These are phyloP conservation scores for Lithophane semibrunnea DNA, from an alignment of 2,888 invertebrate genomes.

Conservation along the genomic window DNA sequence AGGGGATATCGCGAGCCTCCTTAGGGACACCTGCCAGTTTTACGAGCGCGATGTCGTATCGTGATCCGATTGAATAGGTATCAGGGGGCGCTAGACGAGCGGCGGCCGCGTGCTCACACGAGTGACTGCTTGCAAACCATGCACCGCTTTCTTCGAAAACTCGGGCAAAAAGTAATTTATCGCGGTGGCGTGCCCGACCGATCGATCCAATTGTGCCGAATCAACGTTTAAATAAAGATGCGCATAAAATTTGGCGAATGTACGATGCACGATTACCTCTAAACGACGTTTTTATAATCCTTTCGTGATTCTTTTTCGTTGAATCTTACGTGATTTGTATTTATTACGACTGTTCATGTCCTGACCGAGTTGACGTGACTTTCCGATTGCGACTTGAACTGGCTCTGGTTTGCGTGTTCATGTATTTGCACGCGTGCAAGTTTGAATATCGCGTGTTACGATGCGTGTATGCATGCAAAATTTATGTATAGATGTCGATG, in stretches of 20 bases:
- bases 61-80: conserved; percentile 50
- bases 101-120: conserved; percentile 72
- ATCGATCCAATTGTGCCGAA: conserved; percentile 83
- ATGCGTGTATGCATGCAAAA: conserved; percentile 50
- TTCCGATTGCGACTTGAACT: conserved; percentile 48
- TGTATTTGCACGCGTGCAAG: conserved; percentile 44
- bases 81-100: conserved; percentile 72
- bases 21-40: conserved; percentile 76
- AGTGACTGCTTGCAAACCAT: conserved; percentile 81
- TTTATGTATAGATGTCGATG: conserved; percentile 48
- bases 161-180: conserved; percentile 88
- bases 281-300: conserved; percentile 74
- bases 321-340: conserved; percentile 56
- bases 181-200: conserved; percentile 84
- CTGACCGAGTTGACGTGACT: conserved; percentile 60
- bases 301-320: conserved; percentile 73
- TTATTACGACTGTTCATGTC: conserved; percentile 52
- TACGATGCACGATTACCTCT: conserved; percentile 76
- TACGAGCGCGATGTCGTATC: conserved; percentile 49
- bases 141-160: conserved; percentile 79
- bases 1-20: conserved; percentile 75
- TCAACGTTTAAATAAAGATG: conserved; percentile 84
- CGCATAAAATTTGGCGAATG: conserved; percentile 85
- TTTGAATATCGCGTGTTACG: conserved; percentile 50
- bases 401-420: conserved; percentile 49